Evolutionary conservation across 2,797 vertebrate genomes (phyloP).

Genomic region (Tokudaia tokunoshimensis): DNA sequence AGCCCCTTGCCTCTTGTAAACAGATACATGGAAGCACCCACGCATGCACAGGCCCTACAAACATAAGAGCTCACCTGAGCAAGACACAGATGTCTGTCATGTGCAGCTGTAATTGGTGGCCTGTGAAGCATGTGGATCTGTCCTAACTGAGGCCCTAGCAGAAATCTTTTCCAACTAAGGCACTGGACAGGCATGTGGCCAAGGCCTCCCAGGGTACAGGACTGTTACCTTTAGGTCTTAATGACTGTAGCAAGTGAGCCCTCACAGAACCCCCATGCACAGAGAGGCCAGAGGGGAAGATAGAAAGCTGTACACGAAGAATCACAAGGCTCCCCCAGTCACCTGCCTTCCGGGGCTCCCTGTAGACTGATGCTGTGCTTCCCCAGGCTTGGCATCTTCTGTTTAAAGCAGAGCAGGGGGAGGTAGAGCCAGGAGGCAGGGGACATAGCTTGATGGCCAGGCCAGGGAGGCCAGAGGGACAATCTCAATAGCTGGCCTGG

Average conservation of each 20-base stretch:
- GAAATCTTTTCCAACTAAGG: not conserved
- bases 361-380: not conserved
- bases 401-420: not conserved
- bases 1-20: not conserved
- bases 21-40: not conserved
- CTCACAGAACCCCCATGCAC: not conserved
- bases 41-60: rapidly evolving
- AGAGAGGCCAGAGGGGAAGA: not conserved
- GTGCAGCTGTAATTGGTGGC: not conserved
- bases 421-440: not conserved
- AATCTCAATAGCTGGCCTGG: not conserved
- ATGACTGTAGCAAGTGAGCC: not conserved
- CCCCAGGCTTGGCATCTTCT: not conserved
- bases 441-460: not conserved
- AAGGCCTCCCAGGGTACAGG: not conserved
- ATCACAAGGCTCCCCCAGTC: not conserved
- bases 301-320: not conserved
- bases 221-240: not conserved
- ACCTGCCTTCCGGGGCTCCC: not conserved
- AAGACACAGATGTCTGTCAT: rapidly evolving
- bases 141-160: not conserved
- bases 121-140: rapidly evolving
- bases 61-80: not conserved
- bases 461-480: not conserved
- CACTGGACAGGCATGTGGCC: not conserved